Conservation (phyloP, 2,113 vertebrate genomes). For the Alethe castanea region DNA sequence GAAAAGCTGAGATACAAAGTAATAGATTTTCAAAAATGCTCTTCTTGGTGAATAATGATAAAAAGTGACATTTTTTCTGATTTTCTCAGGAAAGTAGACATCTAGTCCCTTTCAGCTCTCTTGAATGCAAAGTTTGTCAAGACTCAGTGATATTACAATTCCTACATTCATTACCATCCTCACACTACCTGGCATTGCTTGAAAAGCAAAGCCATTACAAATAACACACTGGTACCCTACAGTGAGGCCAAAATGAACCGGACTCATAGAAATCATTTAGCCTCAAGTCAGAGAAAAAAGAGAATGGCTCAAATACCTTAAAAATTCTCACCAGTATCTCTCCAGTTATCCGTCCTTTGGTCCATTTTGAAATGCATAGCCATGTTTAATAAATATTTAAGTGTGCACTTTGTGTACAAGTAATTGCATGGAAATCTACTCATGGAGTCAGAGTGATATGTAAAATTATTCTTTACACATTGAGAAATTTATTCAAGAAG, state of each 20-base stretch:
- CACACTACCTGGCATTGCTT: not conserved
- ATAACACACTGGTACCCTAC: not conserved
- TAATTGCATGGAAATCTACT: not conserved
- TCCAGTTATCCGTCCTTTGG: not conserved
- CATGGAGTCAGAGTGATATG: not conserved
- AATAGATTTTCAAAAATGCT: not conserved
- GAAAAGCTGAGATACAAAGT: not conserved
- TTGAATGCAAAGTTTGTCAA: not conserved
- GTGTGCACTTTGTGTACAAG: not conserved
- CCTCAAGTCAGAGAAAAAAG: not conserved
- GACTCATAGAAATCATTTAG: not conserved
- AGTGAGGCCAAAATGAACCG: not conserved
- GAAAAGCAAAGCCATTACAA: not conserved
- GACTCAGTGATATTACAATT: not conserved
- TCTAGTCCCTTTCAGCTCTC: not conserved
- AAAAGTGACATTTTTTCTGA: not conserved
- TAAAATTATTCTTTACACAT: not conserved
- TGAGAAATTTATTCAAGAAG: not conserved
- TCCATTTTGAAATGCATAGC: not conserved
- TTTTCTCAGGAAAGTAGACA: not conserved
- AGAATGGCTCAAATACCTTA: not conserved
- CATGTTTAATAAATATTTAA: not conserved
- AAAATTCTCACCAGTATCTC: not conserved
- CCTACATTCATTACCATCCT: not conserved
- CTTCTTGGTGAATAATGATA: not conserved